Evolutionary conservation across 2,113 vertebrate species (phyloP).

Genomic region (Pseudorectes ferrugineus): DNA sequence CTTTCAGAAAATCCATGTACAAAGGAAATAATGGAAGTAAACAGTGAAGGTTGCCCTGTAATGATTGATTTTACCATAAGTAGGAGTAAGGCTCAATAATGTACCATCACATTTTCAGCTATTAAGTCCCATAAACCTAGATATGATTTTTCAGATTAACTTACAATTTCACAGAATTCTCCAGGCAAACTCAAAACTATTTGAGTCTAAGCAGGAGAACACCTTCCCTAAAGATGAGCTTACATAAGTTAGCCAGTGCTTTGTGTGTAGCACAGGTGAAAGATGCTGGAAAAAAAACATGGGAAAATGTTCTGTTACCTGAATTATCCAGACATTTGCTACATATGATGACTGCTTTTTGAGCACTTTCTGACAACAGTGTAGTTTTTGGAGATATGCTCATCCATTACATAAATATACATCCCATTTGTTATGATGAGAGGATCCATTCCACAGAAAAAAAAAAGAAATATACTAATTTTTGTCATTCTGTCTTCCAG

Average conservation of each 20-base stretch:
- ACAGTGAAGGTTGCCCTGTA: neutral
- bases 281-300: neutral
- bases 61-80: neutral
- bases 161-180: neutral
- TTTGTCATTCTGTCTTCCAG: neutral
- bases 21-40: conserved; percentile 10
- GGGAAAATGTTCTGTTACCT: neutral
- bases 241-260: neutral
- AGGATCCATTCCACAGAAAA: neutral
- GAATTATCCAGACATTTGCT: neutral
- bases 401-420: neutral
- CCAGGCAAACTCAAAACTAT: neutral
- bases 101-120: neutral
- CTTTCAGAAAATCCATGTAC: neutral
- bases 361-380: neutral
- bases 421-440: neutral
- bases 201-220: neutral
- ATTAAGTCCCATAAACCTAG: neutral
- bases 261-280: neutral
- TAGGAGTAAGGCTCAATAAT: neutral
- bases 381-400: neutral
- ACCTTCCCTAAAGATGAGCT: neutral
- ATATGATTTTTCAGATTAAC: neutral
- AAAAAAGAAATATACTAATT: neutral
- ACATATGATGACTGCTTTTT: neutral